phyloP scores from a whole-genome alignment of 2,888 invertebrate genomes.

The Caenorhabditis sp. region DNA sequence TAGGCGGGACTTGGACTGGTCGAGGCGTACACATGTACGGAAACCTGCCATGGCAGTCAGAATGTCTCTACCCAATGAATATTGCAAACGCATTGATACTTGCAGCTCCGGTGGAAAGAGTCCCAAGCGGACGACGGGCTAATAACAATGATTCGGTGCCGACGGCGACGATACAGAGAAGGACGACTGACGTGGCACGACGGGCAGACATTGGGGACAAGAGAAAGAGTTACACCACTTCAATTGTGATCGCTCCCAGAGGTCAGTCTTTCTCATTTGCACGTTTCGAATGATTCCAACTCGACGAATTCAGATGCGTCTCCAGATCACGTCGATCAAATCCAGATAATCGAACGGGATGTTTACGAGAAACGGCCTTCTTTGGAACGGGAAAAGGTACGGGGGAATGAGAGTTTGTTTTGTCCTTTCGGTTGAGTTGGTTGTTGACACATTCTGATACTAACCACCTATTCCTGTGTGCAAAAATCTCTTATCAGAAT shows the following conservation, averaged over 20 bases:
- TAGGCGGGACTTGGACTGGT: neutral
- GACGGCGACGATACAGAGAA: conserved; percentile 33
- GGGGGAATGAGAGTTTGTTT: neutral
- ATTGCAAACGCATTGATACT: too few species aligned
- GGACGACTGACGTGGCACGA: conserved; percentile 39
- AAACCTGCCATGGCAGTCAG: too few species aligned
- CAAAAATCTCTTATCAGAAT: conserved; percentile 9
- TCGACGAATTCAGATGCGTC: conserved; percentile 33
- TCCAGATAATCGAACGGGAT: conserved; percentile 53
- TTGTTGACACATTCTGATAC: conserved; percentile 40
- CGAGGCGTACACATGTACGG: too few species aligned
- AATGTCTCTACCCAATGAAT: too few species aligned
- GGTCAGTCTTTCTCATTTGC: conserved; percentile 24
- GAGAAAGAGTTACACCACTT: conserved; percentile 75
- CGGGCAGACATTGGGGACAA: conserved; percentile 62
- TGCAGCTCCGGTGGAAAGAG: conserved; percentile 42
- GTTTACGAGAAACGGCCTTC: conserved; percentile 44
- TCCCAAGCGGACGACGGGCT: conserved; percentile 29
- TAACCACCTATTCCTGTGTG: conserved; percentile 52
- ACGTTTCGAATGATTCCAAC: too few species aligned
- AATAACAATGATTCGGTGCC: conserved; percentile 34
- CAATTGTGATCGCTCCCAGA: conserved; percentile 74
- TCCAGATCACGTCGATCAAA: conserved; percentile 39
- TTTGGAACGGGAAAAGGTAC: conserved; percentile 51
- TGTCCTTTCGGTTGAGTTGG: conserved; percentile 34